Base-by-base conservation (phyloP, 2,888 invertebrate genomes). In the Asteroscopus sphinx region DNA sequence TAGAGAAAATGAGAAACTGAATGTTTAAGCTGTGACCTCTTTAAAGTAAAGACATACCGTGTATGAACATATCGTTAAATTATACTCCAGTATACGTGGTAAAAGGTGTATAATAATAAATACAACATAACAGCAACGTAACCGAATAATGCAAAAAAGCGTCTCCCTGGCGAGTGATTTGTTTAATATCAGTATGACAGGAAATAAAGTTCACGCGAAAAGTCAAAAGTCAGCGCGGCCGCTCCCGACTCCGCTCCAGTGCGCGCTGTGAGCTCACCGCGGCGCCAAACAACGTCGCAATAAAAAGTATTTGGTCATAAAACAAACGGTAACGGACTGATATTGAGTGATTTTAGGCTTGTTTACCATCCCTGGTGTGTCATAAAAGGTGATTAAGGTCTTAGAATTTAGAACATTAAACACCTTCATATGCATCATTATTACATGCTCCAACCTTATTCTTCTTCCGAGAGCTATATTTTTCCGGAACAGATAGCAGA, bases 141-240 rank as follows among this genome's bases (percentile, higher is more conserved):
- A 13, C 15, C 7, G 13, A 35, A 35, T 3, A 9, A 16, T 4
- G 17, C 1, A 21, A 16, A 9, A 17, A 53, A 49, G 46, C 16
- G 46, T 15, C 21, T 62, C 59, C 59, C 59, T 32, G 12, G 48
- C n/a, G 33, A 17, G 17, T 45, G 46, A 59, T 61, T 65, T 54
- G 41, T 54, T 56, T 46, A 49, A 58, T 44, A 59, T 51, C 52
- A 49, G 35, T 16, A 35, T 52, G 40, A 37, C 42, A 42, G 56
- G 21, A 41, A 44, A 45, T 39, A 49, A 61, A 49, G 16, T 53
- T 58, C 49, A 40, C 42, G 35, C 13, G 28, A 39, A 11, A 39
- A 58, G 33, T 25, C 33, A 12, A 32, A 17, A 49, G 49, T 30
- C 25, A 42, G 35, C 37, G 26, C 36, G 25, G n/a, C 2, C 13